These are phyloP conservation scores for Equus przewalskii DNA, from an alignment of 2,113 vertebrate genomes.

Conservation along the genomic window DNA sequence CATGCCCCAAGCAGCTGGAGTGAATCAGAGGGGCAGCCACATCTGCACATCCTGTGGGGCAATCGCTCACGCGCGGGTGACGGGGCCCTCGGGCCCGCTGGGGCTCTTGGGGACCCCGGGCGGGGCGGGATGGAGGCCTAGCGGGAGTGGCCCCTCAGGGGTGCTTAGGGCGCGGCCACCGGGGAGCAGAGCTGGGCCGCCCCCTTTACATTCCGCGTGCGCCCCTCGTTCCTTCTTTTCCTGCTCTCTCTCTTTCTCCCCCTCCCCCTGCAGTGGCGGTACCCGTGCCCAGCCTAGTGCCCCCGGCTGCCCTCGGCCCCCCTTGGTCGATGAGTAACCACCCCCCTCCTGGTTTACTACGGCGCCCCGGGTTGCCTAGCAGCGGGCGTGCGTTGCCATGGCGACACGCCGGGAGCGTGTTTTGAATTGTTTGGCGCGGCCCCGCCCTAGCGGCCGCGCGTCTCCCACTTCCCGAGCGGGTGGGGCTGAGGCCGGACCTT, in stretches of 20 bases:
- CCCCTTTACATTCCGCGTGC: not conserved
- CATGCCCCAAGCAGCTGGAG: slow-evolving; percentile 44
- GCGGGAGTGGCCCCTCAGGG: not conserved
- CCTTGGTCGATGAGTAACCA: not conserved
- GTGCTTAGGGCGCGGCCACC: not conserved
- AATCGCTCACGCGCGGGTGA: slow-evolving; percentile 52
- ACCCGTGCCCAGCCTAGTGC: rapidly evolving
- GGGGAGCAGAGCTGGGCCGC: not conserved
- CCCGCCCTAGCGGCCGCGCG: not conserved
- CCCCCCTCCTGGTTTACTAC: slow-evolving; percentile 41
- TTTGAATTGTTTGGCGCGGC: slow-evolving; percentile 33
- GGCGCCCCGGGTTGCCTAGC: slow-evolving; percentile 60
- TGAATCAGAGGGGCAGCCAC: slow-evolving; percentile 68
- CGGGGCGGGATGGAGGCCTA: not conserved
- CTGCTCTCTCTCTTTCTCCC: not conserved
- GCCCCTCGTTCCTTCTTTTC: not conserved
- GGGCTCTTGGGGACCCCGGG: not conserved
- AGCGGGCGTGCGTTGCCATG: slow-evolving; percentile 58
- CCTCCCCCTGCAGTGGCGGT: not conserved
- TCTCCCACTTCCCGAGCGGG: not conserved
- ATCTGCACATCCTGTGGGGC: slow-evolving; percentile 76
- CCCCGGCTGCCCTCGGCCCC: rapidly evolving
- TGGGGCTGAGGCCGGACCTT: not conserved
- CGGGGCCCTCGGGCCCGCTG: rapidly evolving
- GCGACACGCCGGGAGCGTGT: not conserved